A percentile compares a stretch with the other conserved stretches of the same genome.
Conservation (phyloP, 2,888 invertebrate genomes). For the Agrotis exclamationis region DNA sequence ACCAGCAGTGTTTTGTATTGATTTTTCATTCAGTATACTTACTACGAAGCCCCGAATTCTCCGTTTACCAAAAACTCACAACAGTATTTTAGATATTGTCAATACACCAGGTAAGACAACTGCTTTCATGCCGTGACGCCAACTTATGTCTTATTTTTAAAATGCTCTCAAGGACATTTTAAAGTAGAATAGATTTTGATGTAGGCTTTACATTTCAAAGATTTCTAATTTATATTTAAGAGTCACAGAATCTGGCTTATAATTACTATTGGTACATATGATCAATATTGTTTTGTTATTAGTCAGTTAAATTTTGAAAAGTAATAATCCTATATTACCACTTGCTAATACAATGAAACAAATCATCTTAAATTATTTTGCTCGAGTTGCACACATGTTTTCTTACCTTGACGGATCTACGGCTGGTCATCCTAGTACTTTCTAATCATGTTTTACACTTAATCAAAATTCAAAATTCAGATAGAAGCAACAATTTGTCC, state of each 20-base stretch:
- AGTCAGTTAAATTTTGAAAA: not conserved
- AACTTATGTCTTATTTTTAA: not conserved
- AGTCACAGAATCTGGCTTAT: not conserved
- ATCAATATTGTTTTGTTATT: not conserved
- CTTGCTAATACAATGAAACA: too few relatives aligned
- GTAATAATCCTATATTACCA: not conserved
- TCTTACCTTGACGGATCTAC: constrained; percentile 48
- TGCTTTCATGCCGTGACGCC: not conserved
- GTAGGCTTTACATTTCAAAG: not conserved
- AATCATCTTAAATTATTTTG: not conserved
- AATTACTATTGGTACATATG: not conserved
- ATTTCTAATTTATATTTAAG: not conserved
- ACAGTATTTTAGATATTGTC: not conserved
- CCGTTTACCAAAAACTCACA: not conserved
- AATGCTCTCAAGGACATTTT: not conserved
- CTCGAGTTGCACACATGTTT: constrained; percentile 7
- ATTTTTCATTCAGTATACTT: constrained; percentile 43
- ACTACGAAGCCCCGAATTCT: not conserved
- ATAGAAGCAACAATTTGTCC: not conserved
- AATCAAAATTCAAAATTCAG: not conserved
- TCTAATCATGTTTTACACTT: constrained; percentile 32
- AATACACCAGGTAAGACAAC: constrained; percentile 8
- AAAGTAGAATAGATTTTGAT: constrained; percentile 9
- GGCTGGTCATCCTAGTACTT: constrained; percentile 32
- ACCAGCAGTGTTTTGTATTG: constrained; percentile 47